These are phyloP conservation scores for Erebia ligea DNA, from an alignment of 2,888 invertebrate species.

Conservation along the genomic window DNA sequence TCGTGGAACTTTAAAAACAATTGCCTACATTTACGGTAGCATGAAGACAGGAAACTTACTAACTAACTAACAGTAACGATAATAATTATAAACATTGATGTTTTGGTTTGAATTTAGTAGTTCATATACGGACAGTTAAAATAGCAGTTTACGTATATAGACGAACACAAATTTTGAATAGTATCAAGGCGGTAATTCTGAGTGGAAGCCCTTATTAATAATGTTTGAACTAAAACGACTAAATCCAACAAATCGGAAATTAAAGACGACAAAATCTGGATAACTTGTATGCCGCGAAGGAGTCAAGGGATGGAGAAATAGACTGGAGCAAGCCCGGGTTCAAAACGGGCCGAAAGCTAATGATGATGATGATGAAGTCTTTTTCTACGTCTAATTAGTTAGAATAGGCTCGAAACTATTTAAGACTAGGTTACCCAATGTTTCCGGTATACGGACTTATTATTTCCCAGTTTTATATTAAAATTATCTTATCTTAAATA, in stretches of 20 bases:
- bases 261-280: background rate
- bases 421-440: conserved; percentile 46
- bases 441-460: conserved; percentile 49
- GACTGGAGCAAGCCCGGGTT: too few relatives aligned
- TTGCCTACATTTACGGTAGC: background rate
- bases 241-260: background rate
- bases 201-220: too few relatives aligned
- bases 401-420: too few relatives aligned
- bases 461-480: conserved; percentile 54
- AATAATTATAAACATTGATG: background rate
- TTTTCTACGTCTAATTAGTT: too few relatives aligned
- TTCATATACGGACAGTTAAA: too few relatives aligned
- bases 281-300: background rate
- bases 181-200: too few relatives aligned
- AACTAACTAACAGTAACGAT: too few relatives aligned
- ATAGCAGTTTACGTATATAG: too few relatives aligned
- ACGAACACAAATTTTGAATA: background rate
- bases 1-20: conserved; percentile 1
- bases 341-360: too few relatives aligned
- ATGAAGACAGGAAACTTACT: background rate
- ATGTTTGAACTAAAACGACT: background rate
- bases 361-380: too few relatives aligned
- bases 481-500: conserved; percentile 1
- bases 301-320: background rate
- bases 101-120: background rate